phyloP scores from a whole-genome alignment of 2,888 invertebrate species.

The Campoplex nolae region DNA sequence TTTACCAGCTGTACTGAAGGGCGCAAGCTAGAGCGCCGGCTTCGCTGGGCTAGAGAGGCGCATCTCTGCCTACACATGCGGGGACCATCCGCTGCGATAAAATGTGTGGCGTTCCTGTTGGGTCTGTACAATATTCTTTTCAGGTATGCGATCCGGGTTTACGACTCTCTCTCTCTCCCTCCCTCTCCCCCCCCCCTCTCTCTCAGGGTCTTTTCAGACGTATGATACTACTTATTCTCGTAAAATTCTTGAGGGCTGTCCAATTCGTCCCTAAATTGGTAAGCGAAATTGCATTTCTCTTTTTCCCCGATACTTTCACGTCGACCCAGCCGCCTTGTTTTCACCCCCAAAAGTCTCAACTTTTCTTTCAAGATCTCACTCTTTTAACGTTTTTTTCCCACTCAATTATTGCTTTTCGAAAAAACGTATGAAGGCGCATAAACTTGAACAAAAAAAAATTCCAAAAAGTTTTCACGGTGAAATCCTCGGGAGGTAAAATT shows the following conservation, averaged over 20 bases:
- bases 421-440: background rate
- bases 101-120: background rate
- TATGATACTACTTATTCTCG: background rate
- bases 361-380: too few relatives aligned
- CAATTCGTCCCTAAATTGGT: background rate
- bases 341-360: too few relatives aligned
- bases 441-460: background rate
- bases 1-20: background rate
- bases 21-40: background rate
- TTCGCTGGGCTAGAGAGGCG: background rate
- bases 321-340: background rate
- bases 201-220: background rate
- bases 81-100: background rate
- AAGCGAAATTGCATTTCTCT: background rate
- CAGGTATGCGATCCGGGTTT: background rate
- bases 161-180: background rate
- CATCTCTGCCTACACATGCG: background rate
- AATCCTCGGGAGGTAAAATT: too few relatives aligned
- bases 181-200: too few relatives aligned
- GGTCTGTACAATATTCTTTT: background rate
- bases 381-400: too few relatives aligned
- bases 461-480: too few relatives aligned
- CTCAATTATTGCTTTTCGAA: background rate
- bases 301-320: background rate
- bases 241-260: background rate